Conservation (phyloP, 2,113 vertebrate genomes). For the Silurus asotus region DNA sequence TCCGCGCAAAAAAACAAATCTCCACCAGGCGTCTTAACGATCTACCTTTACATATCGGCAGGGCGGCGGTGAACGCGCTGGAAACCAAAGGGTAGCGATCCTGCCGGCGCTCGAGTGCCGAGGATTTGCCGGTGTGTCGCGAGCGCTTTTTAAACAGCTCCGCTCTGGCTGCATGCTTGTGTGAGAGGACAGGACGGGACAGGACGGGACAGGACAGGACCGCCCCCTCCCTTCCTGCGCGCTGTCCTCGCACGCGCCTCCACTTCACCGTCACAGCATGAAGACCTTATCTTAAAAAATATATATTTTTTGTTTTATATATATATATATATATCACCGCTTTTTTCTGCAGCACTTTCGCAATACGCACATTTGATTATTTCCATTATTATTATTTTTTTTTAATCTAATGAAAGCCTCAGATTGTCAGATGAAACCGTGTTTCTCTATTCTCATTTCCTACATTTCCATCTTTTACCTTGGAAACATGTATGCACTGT, state of each 20-base stretch:
- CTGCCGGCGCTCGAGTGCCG: neutral
- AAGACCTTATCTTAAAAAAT: constrained; percentile 31
- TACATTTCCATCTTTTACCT: neutral
- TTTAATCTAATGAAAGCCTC: neutral
- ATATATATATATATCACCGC: neutral
- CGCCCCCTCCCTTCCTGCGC: constrained; percentile 78
- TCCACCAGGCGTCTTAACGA: neutral
- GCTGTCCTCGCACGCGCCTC: constrained; percentile 73
- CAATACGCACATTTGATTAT: neutral
- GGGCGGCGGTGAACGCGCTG: neutral
- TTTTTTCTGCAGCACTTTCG: neutral
- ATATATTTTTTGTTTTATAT: too few relatives aligned
- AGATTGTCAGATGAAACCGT: neutral
- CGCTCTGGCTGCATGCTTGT: constrained; percentile 72
- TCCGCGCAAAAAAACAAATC: constrained; percentile 34
- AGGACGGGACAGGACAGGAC: constrained; percentile 63
- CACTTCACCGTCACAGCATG: constrained; percentile 63
- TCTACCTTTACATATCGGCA: neutral
- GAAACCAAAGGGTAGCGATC: neutral
- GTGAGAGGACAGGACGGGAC: constrained; percentile 59
- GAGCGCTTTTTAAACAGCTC: constrained; percentile 68
- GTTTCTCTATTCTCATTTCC: neutral
- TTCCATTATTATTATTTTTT: neutral
- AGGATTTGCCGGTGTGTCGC: constrained; percentile 56
- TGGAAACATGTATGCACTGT: neutral